A percentile compares a stretch with the other conserved stretches of the same genome.
phyloP scores from a whole-genome alignment of 2,113 vertebrate genomes.

The Zapus hudsonius region DNA sequence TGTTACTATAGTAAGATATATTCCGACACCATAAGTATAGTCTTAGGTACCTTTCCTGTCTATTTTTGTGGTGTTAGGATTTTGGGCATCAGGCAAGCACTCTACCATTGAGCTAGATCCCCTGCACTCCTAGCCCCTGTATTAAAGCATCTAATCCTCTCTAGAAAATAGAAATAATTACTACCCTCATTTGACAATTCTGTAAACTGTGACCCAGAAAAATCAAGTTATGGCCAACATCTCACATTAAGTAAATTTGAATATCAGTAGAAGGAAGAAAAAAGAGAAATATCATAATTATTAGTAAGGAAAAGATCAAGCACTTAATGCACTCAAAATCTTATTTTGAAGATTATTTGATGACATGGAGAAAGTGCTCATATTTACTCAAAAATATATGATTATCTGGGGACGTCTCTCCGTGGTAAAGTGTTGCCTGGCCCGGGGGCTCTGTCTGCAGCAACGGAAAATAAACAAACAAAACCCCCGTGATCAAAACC shows the following conservation, averaged over 20 bases:
- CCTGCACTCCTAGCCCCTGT: neutral
- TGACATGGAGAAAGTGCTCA: neutral
- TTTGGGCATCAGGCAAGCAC: neutral
- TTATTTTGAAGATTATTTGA: constrained; percentile 33
- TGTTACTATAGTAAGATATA: neutral
- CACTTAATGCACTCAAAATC: neutral
- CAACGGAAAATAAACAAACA: neutral
- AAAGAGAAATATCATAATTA: neutral
- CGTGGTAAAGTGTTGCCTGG: neutral
- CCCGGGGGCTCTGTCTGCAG: neutral
- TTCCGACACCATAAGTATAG: neutral
- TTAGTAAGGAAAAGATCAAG: neutral
- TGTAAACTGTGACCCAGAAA: neutral
- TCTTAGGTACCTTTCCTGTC: neutral
- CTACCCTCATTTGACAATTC: neutral
- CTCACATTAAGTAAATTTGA: neutral
- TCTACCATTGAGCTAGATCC: neutral
- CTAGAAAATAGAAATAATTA: neutral
- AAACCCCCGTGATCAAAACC: neutral
- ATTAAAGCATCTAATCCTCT: constrained; percentile 14
- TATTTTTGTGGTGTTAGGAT: neutral
- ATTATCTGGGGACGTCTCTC: neutral
- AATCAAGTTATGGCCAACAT: neutral
- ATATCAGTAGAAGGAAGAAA: neutral
- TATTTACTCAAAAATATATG: neutral